Evolutionary conservation across 2,113 vertebrate genomes (phyloP).

Genomic region (Cebus imitator): DNA sequence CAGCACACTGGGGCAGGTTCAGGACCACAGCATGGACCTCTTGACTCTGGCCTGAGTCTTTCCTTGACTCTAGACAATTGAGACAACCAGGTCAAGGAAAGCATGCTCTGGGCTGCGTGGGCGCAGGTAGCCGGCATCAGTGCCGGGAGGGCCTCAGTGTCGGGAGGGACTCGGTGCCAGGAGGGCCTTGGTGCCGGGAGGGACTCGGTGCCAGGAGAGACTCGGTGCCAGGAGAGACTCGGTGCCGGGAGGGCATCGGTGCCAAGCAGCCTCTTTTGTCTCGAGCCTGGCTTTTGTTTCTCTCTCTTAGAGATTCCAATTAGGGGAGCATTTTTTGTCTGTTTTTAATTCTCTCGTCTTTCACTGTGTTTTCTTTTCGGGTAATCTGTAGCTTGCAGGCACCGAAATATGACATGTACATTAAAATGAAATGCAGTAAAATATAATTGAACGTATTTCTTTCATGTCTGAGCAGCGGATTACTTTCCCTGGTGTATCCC

Average conservation of each 20-base stretch:
- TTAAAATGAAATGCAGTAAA: constrained; percentile 69
- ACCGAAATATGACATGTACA: neutral
- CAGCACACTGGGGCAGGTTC: neutral
- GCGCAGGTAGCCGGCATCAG: neutral
- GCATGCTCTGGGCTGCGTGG: neutral
- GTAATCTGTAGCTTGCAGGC: constrained; percentile 63
- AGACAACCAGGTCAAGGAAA: too few species aligned
- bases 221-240: neutral
- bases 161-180: neutral
- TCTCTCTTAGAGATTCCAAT: constrained; percentile 43
- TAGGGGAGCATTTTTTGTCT: constrained; percentile 42
- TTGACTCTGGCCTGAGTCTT: neutral
- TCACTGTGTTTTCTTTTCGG: constrained; percentile 58
- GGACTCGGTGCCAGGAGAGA: neutral
- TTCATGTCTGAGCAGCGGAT: constrained; percentile 48
- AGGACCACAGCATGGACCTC: neutral
- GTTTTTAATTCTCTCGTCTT: constrained; percentile 53
- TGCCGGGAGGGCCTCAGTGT: neutral
- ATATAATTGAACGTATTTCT: constrained; percentile 74
- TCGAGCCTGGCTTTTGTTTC: constrained; percentile 41
- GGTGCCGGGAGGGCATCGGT: neutral
- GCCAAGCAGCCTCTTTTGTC: constrained; percentile 9
- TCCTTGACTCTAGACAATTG: neutral
- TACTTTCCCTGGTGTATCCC: constrained; percentile 22
- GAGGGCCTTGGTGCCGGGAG: neutral